These are phyloP conservation scores for Clarias fuscus DNA, from an alignment of 2,797 vertebrate species.

Conservation along the genomic window DNA sequence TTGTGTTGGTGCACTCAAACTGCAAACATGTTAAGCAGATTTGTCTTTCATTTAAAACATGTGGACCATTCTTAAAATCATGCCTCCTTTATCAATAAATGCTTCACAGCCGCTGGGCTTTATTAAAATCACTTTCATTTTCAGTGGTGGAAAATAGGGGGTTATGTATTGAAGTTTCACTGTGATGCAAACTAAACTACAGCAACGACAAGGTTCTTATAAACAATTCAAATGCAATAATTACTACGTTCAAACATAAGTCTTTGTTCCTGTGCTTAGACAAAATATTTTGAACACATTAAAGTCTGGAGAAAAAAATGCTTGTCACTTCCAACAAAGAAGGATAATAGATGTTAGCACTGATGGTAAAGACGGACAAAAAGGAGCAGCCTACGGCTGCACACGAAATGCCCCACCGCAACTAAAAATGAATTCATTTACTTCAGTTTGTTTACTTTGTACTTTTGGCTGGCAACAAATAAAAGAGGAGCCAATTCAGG, in stretches of 20 bases:
- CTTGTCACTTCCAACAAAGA: conserved; percentile 74
- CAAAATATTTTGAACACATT: conserved; percentile 76
- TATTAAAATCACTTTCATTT: conserved; percentile 13
- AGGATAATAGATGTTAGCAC: conserved; percentile 72
- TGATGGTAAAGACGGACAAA: conserved; percentile 72
- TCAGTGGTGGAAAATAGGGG: background rate
- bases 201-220: conserved; percentile 15
- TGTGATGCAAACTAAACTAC: conserved; percentile 18
- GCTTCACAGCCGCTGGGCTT: background rate
- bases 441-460: conserved; percentile 79
- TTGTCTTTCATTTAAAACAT: background rate
- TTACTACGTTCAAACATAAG: conserved; percentile 52
- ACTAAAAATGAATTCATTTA: conserved; percentile 83
- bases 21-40: conserved; percentile 5
- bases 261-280: conserved; percentile 63
- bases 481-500: conserved; percentile 67
- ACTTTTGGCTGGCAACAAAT: conserved; percentile 75
- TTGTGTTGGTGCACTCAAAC: conserved; percentile 2
- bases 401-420: conserved; percentile 68
- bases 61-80: background rate
- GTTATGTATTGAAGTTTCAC: conserved; percentile 2
- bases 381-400: conserved; percentile 69
- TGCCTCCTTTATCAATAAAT: background rate
- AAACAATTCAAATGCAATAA: conserved; percentile 41
- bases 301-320: conserved; percentile 60